Conservation (phyloP, 2,113 vertebrate species). For the Neoarius graeffei region DNA sequence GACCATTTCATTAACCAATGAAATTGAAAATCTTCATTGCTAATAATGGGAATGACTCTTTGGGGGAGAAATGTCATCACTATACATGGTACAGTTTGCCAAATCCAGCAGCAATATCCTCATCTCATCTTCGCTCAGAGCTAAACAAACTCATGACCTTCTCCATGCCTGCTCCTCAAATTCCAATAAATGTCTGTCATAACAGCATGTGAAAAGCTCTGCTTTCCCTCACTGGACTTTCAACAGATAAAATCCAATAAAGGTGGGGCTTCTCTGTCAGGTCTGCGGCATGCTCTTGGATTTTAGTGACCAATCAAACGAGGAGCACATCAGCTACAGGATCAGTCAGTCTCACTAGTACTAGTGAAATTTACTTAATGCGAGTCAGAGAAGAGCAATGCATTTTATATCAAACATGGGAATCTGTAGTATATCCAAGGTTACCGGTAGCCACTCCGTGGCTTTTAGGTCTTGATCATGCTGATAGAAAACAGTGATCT, state of each 20-base stretch:
- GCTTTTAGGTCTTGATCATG: not conserved
- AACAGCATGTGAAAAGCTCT: constrained; percentile 14
- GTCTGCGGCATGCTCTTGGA: constrained; percentile 10
- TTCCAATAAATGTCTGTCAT: constrained; percentile 37
- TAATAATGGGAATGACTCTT: not conserved
- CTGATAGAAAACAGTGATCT: not conserved
- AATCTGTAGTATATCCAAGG: not conserved
- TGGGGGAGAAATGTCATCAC: not conserved
- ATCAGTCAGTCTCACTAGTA: constrained; percentile 24
- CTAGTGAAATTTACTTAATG: not conserved
- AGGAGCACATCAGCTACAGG: constrained; percentile 5
- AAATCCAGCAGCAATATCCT: not conserved
- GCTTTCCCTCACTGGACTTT: constrained; percentile 40
- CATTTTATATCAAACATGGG: not conserved
- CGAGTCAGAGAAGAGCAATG: not conserved
- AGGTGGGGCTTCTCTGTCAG: constrained; percentile 22
- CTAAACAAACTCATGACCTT: not conserved
- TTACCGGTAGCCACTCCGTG: not conserved
- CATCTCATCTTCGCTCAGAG: not conserved
- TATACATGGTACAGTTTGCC: too few relatives aligned
- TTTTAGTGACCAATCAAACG: constrained; percentile 23
- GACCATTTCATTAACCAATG: not conserved
- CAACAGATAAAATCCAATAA: constrained; percentile 34
- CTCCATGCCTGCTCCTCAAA: not conserved
- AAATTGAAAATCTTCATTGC: not conserved